Base-by-base conservation (phyloP, 2,113 vertebrate species). In the Clarias gariepinus region DNA sequence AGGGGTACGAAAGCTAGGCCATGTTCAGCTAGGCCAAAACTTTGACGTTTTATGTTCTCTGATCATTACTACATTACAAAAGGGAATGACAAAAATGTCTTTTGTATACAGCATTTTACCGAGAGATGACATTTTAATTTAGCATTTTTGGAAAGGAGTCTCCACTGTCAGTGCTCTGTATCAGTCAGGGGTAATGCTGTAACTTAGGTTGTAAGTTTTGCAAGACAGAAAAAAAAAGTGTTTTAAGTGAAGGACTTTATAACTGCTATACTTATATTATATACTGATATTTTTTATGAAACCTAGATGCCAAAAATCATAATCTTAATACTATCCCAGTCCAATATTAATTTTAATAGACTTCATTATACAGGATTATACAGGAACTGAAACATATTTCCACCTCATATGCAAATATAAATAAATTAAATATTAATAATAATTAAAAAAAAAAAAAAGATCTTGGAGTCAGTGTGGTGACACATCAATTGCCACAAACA, bases 51-150 rank as follows among this genome's bases (percentile, higher is more conserved):
- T 53, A 83, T 3, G 16, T 61, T 63, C 25, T 77, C 8, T 61
- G 73, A 78, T 36, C 83, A 64, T 30, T 77, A 30, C 7, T 77
- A 30, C 33, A 73, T 33, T 84, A 73, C 30, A 84, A 41, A 55
- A 61, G 41, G 13, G 28, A 61, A 84, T 76, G 41, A 30, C 23
- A 63, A 28, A 85, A 47, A 28, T 7, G 1, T 47, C 36, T 25
- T 10, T 85, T 25, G 30, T 47, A 61, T 76, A 74, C 58, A 85
- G 61, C 52, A 68, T 21, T 80, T 80, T 80, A 41, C 7, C 5
- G 36, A 47, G 41, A 47, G 4, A 41, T 41, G 4, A 5, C 3
- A 4, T 41, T 41, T 41, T 41, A 5, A 41, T 41, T 36, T 78
- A 19, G 15, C 52, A 79, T 57, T 57, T 79, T 78, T 55, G 6